Base-by-base conservation (phyloP, 2,113 vertebrate genomes). In the Atlantisia rogersi region DNA sequence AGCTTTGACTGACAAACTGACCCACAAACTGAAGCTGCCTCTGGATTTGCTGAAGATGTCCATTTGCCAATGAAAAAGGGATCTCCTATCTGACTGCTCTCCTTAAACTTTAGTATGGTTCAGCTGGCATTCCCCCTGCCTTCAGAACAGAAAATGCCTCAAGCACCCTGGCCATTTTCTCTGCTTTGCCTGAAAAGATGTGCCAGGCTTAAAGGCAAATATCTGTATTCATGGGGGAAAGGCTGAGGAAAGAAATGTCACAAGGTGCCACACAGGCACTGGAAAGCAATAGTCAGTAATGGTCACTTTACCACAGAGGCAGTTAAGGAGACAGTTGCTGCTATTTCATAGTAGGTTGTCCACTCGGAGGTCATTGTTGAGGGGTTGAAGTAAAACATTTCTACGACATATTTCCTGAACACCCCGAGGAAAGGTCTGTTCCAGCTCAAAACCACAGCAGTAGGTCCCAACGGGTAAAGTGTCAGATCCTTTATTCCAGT, bases 261-360 rank as follows among this genome's bases (percentile, higher is more conserved):
- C 25, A 10, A 24, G 4, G 28, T 46, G 56, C 32, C 46, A 52
- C 58, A 39, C 8, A 65, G 18, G 25, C 10, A 50, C 2, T 6
- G 13, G 32, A 81, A 42, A 52, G 11, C 16, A 59, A 77, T 15
- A 91, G 8, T 29, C 31, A 52, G 19, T 12, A 88, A 71, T 28
- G 56, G 87, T 67, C 60, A 79, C 19, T 58, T 98, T 99, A 99
- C 99, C 99, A 99, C 98, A 0, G 99, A 99, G 10, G 99, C 98
- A 48, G 99, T 99, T 95, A 99, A 89, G 10, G 99, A 99, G 63
- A 99, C 85, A 0, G 98, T 99, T 6, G 99, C 99, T 28, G 99
- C 99, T 67, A 99, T 99, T 98, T 99, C 99, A 11, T 99, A 99
- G 98, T 99, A 99, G 16, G 99, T 99, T 39, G 98, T 99, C 99